Conservation (phyloP, 2,113 vertebrate species). For the Rousettus leschenaultii region DNA sequence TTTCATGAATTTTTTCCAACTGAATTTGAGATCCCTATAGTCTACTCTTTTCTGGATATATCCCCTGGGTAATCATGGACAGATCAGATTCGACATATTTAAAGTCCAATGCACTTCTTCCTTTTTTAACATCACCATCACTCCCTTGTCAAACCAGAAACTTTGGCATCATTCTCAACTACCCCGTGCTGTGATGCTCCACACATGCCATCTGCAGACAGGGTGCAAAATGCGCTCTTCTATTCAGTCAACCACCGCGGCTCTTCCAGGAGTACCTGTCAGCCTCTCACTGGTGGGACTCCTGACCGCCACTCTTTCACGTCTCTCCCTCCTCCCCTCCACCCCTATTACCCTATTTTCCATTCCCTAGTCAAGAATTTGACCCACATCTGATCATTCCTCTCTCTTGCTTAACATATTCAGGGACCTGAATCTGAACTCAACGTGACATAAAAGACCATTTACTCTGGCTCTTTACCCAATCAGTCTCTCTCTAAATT, state of each 20-base stretch:
- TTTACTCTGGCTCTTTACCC: background rate
- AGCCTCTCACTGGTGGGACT: background rate
- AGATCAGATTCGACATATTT: background rate
- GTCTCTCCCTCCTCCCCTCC: background rate
- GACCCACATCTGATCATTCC: background rate
- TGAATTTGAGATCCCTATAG: background rate
- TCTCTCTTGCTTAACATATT: background rate
- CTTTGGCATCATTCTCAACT: background rate
- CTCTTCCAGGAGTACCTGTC: fast-evolving
- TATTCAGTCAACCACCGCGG: background rate
- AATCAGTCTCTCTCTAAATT: background rate
- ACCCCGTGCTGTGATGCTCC: fast-evolving
- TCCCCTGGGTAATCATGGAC: background rate
- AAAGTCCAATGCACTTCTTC: background rate
- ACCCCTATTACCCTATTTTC: background rate
- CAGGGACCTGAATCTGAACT: background rate
- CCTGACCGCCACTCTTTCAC: background rate
- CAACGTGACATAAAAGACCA: background rate
- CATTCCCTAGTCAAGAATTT: background rate
- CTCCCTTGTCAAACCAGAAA: background rate
- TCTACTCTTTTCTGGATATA: background rate
- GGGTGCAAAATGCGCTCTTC: background rate
- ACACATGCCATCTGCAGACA: no score
- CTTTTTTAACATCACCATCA: background rate
- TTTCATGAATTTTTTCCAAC: background rate